Percentiles rank a stretch among this genome's conserved stretches.
These are phyloP conservation scores for Phalacrocorax carbo DNA, from an alignment of 2,113 vertebrate species.

Conservation along the genomic window DNA sequence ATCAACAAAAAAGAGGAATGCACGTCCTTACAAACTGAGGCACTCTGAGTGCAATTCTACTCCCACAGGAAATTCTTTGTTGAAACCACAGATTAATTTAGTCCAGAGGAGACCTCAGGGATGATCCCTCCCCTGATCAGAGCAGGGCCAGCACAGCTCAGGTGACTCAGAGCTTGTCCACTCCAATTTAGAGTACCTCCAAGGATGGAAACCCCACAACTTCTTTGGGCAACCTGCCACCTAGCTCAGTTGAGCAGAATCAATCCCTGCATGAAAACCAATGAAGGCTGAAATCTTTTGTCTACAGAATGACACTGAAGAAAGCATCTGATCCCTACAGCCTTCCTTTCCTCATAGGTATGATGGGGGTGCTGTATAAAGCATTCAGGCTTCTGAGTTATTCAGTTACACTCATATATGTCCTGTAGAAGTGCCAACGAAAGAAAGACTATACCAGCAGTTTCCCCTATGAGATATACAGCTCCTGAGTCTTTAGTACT, in stretches of 20 bases:
- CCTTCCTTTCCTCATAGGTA: not conserved
- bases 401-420: not conserved
- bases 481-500: not conserved
- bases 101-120: not conserved
- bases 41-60: not conserved
- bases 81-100: not conserved
- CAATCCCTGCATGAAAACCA: not conserved
- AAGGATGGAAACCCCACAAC: not conserved
- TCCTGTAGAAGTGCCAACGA: not conserved
- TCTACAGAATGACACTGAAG: not conserved
- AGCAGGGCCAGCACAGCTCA: not conserved
- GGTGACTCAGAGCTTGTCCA: not conserved
- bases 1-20: not conserved
- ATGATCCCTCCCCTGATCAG: not conserved
- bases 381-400: not conserved
- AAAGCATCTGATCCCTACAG: not conserved
- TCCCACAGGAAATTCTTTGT: not conserved
- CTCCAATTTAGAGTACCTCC: not conserved
- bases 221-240: not conserved
- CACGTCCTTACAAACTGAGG: not conserved
- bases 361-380: not conserved
- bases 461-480: not conserved
- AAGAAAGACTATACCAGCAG: not conserved
- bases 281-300: not conserved
- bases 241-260: fast-evolving